Evolutionary conservation across 2,888 invertebrate genomes (phyloP).

Genomic region (Cataglyphis albicans): DNA sequence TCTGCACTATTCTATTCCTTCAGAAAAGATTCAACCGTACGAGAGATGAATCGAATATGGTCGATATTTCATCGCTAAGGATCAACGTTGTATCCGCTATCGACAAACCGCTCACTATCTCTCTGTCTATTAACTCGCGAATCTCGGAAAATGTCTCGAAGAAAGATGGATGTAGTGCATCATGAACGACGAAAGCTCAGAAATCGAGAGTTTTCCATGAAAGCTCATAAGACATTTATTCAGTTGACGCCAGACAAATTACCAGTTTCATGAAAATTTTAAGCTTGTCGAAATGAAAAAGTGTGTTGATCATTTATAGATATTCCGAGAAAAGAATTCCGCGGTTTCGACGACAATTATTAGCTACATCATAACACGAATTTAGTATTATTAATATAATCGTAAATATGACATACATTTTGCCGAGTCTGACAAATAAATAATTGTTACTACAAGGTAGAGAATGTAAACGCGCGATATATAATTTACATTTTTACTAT

Average conservation of each 20-base stretch:
- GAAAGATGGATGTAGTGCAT: constrained; percentile 49
- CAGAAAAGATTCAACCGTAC: constrained; percentile 44
- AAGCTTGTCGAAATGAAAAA: background rate
- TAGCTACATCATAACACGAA: background rate
- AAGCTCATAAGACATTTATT: constrained; percentile 15
- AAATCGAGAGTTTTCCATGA: constrained; percentile 7
- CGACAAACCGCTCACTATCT: constrained; percentile 44
- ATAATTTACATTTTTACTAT: constrained; percentile 16
- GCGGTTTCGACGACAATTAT: background rate
- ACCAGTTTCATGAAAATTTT: constrained; percentile 22
- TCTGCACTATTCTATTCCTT: constrained; percentile 31
- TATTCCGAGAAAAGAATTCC: background rate
- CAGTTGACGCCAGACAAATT: constrained; percentile 22
- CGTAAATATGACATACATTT: background rate
- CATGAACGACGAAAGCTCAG: constrained; percentile 35
- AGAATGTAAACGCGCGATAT: background rate
- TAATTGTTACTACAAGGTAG: background rate
- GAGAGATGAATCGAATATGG: constrained; percentile 25
- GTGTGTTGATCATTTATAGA: background rate
- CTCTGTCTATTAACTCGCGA: constrained; percentile 45
- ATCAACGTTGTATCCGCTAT: constrained; percentile 57
- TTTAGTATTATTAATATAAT: background rate
- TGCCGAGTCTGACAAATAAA: constrained; percentile 1
- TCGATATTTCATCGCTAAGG: constrained; percentile 53
- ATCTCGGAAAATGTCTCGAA: constrained; percentile 51